Base-by-base conservation (phyloP, 1,140 invertebrate genomes). In the Spodoptera frugiperda region DNA sequence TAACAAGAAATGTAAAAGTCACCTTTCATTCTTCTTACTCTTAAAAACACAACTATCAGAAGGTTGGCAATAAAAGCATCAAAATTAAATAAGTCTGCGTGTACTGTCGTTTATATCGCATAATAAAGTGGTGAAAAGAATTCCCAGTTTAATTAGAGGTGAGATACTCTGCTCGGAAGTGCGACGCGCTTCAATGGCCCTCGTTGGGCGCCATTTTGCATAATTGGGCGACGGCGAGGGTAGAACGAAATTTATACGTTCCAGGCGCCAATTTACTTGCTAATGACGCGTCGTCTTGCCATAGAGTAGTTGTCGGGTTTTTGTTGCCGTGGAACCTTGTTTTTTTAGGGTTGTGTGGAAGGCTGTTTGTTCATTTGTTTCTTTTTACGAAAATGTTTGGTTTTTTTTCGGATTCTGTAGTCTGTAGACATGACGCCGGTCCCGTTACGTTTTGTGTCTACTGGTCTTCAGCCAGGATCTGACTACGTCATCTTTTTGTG, bases 51-150 rank as follows among this genome's bases (percentile, higher is more conserved):
- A 5, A 25, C 54, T 57, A 25, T 44, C 59, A 63, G 17, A 44
- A 17, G 8, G n/a, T 12, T 19, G 14, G 46, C 21, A 59, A 59
- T 65, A 75, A 75, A 70, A 75, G 39, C 63, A 57, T 67, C 14
- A 63, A 80, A 74, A 77, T 77, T 77, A 89, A 90, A 89, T 88
- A 85, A 84, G 83, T 79, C 83, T 80, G 83, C 85, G 83, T 88
- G 87, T 89, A 80, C 85, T 86, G 88, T 85, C 90, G 88, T 92
- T 91, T 92, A 91, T 91, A 87, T 86, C 87, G 89, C 84, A 92
- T 91, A 92, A 93, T 93, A 91, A 89, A 93, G 91, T 92, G 91
- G 78, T 91, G 90, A 89, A 91, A 93, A 93, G 90, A 92, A 92
- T 89, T 90, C 86, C 85, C 85, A 82, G 87, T 91, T 93, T 92